These are phyloP conservation scores for Rotaria socialis DNA, from an alignment of 2,888 invertebrate genomes.

Conservation along the genomic window DNA sequence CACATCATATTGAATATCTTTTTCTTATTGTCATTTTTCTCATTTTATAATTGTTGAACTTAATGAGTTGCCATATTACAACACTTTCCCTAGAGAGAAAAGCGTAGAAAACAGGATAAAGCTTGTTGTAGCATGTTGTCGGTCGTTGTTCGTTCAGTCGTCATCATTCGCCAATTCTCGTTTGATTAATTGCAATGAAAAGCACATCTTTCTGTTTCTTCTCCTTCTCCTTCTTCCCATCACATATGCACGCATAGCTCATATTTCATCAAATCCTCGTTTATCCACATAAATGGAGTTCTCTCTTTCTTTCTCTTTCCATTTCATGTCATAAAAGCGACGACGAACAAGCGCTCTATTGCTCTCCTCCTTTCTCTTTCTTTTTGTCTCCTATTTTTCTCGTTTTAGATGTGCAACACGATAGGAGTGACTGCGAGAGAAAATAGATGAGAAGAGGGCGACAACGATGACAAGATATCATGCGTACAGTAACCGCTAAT, in stretches of 20 bases:
- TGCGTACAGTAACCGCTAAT: conserved; percentile 17
- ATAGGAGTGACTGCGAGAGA: not conserved
- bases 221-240: not conserved
- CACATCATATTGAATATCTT: not conserved
- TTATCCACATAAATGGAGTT: conserved; percentile 26
- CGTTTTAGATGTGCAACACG: not conserved
- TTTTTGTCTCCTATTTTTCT: not conserved
- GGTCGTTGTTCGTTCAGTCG: conserved; percentile 15
- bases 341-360: not conserved
- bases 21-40: not conserved
- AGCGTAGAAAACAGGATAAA: conserved; percentile 8
- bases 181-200: conserved; percentile 23
- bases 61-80: not conserved
- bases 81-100: not conserved
- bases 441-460: not conserved
- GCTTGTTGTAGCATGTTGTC: not conserved
- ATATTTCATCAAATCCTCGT: conserved; percentile 34
- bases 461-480: conserved; percentile 16
- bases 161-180: conserved; percentile 8
- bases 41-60: conserved; percentile 9
- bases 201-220: conserved; percentile 15
- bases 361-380: not conserved
- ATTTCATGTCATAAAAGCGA: not conserved
- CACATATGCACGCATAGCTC: conserved; percentile 16
- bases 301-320: conserved; percentile 19